Percentiles rank a stretch among this genome's conserved stretches.
Conservation (phyloP, 37 sponge, comb jelly and placozoan species). For the Theonella swinhoei region DNA sequence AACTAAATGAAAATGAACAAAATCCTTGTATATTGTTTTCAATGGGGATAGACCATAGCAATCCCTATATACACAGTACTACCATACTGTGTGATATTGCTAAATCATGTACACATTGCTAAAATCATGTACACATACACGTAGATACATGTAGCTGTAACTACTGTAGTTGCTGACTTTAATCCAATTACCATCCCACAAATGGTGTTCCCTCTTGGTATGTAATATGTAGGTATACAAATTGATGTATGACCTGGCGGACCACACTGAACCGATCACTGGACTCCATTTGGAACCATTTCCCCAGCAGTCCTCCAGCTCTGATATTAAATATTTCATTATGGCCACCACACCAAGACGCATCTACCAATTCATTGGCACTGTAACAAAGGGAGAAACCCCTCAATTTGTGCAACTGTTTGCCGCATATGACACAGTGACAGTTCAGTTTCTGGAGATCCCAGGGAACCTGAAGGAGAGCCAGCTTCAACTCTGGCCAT, state of each 20-base stretch:
- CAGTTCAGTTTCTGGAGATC: slow-evolving; percentile 75
- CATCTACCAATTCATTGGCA: slow-evolving; percentile 92
- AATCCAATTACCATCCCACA: too few relatives aligned
- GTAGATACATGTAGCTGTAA: too few relatives aligned
- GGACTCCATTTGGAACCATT: slow-evolving; percentile 54
- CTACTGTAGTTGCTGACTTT: too few relatives aligned
- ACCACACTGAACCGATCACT: slow-evolving; percentile 51
- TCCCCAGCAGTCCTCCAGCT: neutral
- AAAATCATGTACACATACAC: too few relatives aligned
- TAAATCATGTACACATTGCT: too few relatives aligned
- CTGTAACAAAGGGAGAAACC: slow-evolving; percentile 11
- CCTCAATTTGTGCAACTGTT: slow-evolving; percentile 57
- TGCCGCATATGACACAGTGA: slow-evolving; percentile 23
- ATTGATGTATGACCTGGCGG: slow-evolving; percentile 51
- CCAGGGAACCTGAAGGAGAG: slow-evolving; percentile 66
- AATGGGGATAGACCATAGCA: too few relatives aligned
- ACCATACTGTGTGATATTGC: too few relatives aligned
- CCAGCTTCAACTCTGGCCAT: slow-evolving; percentile 70
- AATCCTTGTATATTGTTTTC: too few relatives aligned
- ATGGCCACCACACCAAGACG: slow-evolving; percentile 57
- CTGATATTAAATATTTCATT: slow-evolving; percentile 10
- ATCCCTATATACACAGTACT: too few relatives aligned
- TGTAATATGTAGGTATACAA: slow-evolving; percentile 25
- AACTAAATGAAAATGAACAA: too few relatives aligned
- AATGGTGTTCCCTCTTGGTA: too few relatives aligned